Evolutionary conservation across 1,140 invertebrate species (phyloP), one percentile per base, ranked within the genome.

Genomic region (Caenorhabditis latens): DNA sequence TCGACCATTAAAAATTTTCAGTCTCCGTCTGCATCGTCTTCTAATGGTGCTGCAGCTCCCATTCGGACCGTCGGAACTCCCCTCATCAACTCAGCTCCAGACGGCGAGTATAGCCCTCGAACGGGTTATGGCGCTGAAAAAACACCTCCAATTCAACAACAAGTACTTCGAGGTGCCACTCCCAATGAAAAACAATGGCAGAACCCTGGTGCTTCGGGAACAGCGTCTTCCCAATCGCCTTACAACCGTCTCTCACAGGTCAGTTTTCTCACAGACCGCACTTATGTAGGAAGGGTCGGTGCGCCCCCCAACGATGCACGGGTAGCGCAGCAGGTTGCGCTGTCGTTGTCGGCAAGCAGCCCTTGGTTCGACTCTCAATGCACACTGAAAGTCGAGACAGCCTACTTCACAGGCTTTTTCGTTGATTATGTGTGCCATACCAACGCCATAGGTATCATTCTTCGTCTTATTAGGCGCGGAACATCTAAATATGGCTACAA

Each of bases 381-480:
- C 65, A 71, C 65, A 19, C 65, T 32, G 65, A 71, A 71, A 71
- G 65, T 71, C 65, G 65, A 71, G 65, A 6, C 1, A 19, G 65
- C 65, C 65, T 2, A 42, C 57, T 61, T 19, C 40, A 43, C 46
- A 71, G 65, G 65, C 65, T 46, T 19, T 71, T 43, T 71, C 65
- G 65, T 71, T 71, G 65, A 71, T 71, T 71, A 71, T 21, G 65
- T 71, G 65, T 71, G 65, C 65, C 19, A 71, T 43, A 71, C 43
- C 65, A 71, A 71, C 21, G 65, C 65, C 65, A 71, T 71, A 71
- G 65, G 65, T 71, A 71, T 71, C 65, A 71, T 71, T 71, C 65
- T 71, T 79, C 71, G 71, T 79, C 71, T 79, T 79, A 4, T 79
- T 79, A 79, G 71, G 46, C 71, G 71, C 71, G 71, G 71, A 79